These are phyloP conservation scores for Tupaia tana DNA, from an alignment of 2,113 vertebrate species.

Conservation along the genomic window DNA sequence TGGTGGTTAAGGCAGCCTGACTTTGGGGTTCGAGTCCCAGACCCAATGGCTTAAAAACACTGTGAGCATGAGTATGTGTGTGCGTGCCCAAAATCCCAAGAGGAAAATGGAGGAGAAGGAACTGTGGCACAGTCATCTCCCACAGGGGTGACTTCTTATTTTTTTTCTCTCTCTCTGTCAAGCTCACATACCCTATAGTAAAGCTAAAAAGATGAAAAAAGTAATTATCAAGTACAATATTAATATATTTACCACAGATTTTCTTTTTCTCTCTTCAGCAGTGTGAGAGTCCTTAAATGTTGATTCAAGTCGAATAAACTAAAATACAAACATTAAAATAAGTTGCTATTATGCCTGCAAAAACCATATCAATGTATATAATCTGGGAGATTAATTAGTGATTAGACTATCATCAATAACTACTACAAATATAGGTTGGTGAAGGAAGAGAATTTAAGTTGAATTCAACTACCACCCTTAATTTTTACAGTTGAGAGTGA, in stretches of 20 bases:
- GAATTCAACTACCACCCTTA: neutral
- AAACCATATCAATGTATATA: slow-evolving; percentile 19
- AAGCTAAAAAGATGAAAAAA: no score
- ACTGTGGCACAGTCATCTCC: no score
- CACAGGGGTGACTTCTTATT: no score
- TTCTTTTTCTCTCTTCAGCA: slow-evolving; percentile 85
- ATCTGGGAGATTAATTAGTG: slow-evolving; percentile 12
- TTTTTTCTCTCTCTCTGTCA: no score
- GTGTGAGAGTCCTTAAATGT: slow-evolving; percentile 88
- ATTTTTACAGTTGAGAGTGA: slow-evolving; percentile 42
- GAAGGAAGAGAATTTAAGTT: slow-evolving; percentile 12
- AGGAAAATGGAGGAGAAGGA: no score
- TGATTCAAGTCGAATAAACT: slow-evolving; percentile 84
- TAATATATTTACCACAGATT: slow-evolving; percentile 79
- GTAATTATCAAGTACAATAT: neutral
- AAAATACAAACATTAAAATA: slow-evolving; percentile 73
- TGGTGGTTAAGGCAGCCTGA: no score
- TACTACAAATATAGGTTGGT: neutral
- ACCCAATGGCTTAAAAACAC: no score
- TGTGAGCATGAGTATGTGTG: no score
- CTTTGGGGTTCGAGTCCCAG: no score
- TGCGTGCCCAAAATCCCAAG: no score
- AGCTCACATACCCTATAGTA: no score
- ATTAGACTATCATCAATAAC: slow-evolving; percentile 33
- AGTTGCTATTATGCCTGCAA: slow-evolving; percentile 40